Evolutionary conservation across 2,888 invertebrate species (phyloP), one percentile per base, ranked within the genome.

Genomic region (Lepidocyrtoides sp.): DNA sequence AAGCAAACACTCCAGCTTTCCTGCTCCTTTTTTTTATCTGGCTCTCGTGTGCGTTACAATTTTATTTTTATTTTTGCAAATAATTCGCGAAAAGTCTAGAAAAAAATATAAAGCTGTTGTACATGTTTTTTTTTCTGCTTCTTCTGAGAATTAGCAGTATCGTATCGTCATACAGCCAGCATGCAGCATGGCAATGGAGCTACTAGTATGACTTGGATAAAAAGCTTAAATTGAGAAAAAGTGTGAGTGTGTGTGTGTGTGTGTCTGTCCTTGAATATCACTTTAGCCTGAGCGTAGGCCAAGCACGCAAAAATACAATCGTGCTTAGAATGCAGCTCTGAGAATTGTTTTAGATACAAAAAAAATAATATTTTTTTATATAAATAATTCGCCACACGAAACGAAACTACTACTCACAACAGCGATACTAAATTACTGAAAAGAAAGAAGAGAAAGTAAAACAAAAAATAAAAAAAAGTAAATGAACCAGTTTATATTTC

Each of bases 221-320:
- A n/a, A n/a, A n/a, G n/a, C n/a, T n/a, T n/a, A n/a, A 20, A 41
- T 10, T 20, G 20, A 36, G 66, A 23, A 14, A 60, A 23, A 57
- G 54, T 23, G 5, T 23, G 32, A 4, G n/a, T n/a, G 32, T 32
- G 32, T 32, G 20, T 32, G 32, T 44, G 72, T 63, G 23, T 17
- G 17, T 17, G 23, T 44, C 17, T 44, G 72, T 44, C 72, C 72
- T 72, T 72, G 72, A 72, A 72, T 72, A 72, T 41, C 72, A 72
- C 72, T 41, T 72, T 41, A 23, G 41, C 41, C 17, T 41, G 72
- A 44, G 44, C 72, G 72, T 44, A 72, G 44, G 44, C 72, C 72
- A 72, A 72, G 72, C 72, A 72, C 72, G 72, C 72, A 41, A 72
- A 72, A 23, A 72, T 44, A 44, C 72, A 44, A 72, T 72, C 72